A percentile compares a stretch with the other conserved stretches of the same genome.
phyloP scores from a whole-genome alignment of 2,888 invertebrate genomes.

The Lordiphosa andalusiaca region DNA sequence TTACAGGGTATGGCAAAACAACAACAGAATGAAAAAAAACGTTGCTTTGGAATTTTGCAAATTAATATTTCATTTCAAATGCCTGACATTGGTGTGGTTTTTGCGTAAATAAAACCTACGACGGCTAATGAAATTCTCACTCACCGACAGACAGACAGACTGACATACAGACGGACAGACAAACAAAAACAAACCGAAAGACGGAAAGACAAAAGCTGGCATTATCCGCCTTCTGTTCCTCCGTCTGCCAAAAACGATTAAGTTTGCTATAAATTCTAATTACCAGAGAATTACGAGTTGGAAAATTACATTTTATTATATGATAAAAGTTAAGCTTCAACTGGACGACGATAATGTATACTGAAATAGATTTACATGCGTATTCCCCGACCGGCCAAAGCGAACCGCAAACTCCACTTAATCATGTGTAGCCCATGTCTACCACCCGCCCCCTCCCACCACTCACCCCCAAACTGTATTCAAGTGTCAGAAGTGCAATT shows the following conservation, averaged over 20 bases:
- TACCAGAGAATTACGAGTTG: conserved; percentile 75
- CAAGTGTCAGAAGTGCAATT: conserved; percentile 75
- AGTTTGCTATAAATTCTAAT: conserved; percentile 74
- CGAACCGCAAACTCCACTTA: conserved; percentile 71
- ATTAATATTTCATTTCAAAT: conserved; percentile 67
- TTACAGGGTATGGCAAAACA: neutral
- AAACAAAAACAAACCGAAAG: neutral
- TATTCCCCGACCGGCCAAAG: conserved; percentile 58
- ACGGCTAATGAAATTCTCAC: conserved; percentile 49
- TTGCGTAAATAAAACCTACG: conserved; percentile 10
- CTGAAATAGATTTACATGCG: conserved; percentile 73
- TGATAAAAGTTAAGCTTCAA: conserved; percentile 76
- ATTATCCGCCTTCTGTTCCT: conserved; percentile 10
- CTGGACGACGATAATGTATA: conserved; percentile 73
- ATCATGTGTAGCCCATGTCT: conserved; percentile 58
- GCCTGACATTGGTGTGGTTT: conserved; percentile 22
- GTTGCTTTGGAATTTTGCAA: conserved; percentile 47
- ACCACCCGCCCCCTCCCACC: conserved; percentile 1
- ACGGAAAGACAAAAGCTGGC: neutral
- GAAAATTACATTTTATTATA: conserved; percentile 75
- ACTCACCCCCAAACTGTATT: conserved; percentile 48
- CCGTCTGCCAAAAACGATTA: conserved; percentile 65
- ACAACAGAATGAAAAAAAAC: conserved; percentile 18
- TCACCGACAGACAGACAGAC: conserved; percentile 4
- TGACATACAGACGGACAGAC: conserved; percentile 1